Conservation (phyloP, 2,797 vertebrate species). For the Hemibagrus guttatus region DNA sequence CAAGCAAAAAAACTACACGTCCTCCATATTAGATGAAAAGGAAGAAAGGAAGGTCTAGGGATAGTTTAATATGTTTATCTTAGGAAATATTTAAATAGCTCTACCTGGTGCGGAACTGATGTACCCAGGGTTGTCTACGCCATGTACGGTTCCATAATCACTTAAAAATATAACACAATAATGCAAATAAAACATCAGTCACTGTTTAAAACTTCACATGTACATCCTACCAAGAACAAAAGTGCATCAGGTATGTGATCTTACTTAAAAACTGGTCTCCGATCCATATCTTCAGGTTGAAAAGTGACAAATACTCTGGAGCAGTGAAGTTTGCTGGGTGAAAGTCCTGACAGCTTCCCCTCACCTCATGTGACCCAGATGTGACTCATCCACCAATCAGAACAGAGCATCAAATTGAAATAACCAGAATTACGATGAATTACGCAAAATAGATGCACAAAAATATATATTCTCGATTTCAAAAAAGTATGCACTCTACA, state of each 20-base stretch:
- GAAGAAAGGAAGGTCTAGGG: neutral
- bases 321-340: neutral
- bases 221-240: neutral
- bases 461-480: neutral
- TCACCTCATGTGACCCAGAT: neutral
- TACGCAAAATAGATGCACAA: neutral
- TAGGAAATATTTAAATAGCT: neutral
- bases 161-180: slow-evolving; percentile 55
- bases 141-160: slow-evolving; percentile 51
- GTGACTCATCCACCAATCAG: neutral
- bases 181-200: slow-evolving; percentile 45
- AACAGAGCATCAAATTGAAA: neutral
- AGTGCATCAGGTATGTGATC: neutral
- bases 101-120: slow-evolving; percentile 62
- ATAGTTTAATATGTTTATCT: neutral
- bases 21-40: neutral
- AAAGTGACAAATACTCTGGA: neutral
- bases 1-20: neutral
- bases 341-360: neutral
- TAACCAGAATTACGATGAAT: neutral
- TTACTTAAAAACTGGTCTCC: neutral
- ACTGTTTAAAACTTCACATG: neutral
- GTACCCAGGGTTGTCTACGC: slow-evolving; percentile 63
- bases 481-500: neutral
- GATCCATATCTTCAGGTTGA: neutral